These are phyloP conservation scores for Otus sunia DNA, from an alignment of 2,113 vertebrate species.

Conservation along the genomic window DNA sequence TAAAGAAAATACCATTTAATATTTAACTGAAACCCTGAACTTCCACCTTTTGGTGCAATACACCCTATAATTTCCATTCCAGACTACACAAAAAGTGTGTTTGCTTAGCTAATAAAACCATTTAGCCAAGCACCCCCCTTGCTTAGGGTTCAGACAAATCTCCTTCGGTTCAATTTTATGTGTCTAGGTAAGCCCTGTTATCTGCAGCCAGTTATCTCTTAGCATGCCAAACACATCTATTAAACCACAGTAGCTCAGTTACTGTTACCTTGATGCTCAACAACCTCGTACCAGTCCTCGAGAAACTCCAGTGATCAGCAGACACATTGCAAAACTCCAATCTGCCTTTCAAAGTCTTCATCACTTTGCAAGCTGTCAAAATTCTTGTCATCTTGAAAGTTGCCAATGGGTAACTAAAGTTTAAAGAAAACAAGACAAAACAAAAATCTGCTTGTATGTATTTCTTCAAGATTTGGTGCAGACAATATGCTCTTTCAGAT, in stretches of 20 bases:
- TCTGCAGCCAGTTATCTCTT: constrained; percentile 2
- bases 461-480: background rate
- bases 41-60: constrained; percentile 15
- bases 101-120: constrained; percentile 15
- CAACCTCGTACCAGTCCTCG: constrained; percentile 68
- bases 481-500: background rate
- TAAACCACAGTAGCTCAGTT: background rate
- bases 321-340: constrained; percentile 64
- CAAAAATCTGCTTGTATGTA: background rate
- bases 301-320: constrained; percentile 61
- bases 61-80: constrained; percentile 5
- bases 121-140: background rate
- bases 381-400: constrained; percentile 83
- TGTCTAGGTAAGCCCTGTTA: background rate
- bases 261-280: constrained; percentile 85
- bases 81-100: constrained; percentile 9
- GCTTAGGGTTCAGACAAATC: background rate
- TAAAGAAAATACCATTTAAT: background rate
- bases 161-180: background rate
- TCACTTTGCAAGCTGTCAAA: constrained; percentile 79
- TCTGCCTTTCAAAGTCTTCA: constrained; percentile 77
- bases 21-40: background rate
- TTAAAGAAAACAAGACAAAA: background rate
- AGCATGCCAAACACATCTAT: background rate
- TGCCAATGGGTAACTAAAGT: constrained; percentile 1